phyloP scores from a whole-genome alignment of 2,888 invertebrate species.

The Brachypalpus laphriformis region DNA sequence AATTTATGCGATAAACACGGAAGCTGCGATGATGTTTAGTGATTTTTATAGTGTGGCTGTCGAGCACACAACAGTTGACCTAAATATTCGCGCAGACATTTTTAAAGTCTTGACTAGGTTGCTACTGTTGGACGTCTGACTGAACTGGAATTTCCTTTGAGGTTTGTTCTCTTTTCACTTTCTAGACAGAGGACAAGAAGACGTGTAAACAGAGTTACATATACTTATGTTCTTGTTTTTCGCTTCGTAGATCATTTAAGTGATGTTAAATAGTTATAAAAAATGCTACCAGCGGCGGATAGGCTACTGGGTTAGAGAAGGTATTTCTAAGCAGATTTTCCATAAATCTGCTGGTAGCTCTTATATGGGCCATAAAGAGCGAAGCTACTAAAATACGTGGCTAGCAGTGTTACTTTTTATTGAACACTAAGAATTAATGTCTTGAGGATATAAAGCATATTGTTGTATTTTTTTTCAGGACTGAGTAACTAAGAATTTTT shows the following conservation, averaged over 20 bases:
- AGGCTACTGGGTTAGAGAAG: no score
- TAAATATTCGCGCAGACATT: conserved; percentile 48
- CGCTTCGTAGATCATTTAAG: not conserved
- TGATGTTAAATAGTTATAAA: no score
- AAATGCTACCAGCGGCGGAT: no score
- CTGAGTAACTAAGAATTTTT: no score
- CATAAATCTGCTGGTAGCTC: no score
- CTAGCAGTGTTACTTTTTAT: no score
- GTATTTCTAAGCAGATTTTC: no score
- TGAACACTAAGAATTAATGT: no score
- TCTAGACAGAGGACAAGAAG: not conserved
- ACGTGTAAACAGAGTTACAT: not conserved
- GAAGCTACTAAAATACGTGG: no score
- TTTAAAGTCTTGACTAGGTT: conserved; percentile 1
- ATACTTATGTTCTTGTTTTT: conserved; percentile 12
- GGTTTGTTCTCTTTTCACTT: conserved; percentile 53
- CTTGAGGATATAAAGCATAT: no score
- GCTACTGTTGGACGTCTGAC: conserved; percentile 9
- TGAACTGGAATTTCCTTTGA: conserved; percentile 33
- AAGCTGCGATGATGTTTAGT: conserved; percentile 48
- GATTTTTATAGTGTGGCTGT: conserved; percentile 46
- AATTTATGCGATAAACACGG: conserved; percentile 67
- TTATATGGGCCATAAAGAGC: no score
- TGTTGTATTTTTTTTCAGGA: no score
- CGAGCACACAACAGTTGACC: conserved; percentile 47